Evolutionary conservation across 2,113 vertebrate species (phyloP).

Genomic region (Zosterops japonicus): DNA sequence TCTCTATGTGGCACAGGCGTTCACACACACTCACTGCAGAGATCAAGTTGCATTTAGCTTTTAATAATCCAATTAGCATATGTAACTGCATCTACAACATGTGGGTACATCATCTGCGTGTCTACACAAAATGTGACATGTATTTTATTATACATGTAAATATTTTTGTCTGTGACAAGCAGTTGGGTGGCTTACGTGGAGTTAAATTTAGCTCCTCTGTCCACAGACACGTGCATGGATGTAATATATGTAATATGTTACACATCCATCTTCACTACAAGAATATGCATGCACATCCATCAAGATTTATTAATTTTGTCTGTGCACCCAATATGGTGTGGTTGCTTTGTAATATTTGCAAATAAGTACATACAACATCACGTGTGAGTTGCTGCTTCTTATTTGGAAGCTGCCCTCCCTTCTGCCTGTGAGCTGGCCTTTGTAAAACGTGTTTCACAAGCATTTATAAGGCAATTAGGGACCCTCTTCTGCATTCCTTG

Average conservation of each 20-base stretch:
- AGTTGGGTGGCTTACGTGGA: background rate
- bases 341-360: background rate
- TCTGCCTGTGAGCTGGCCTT: background rate
- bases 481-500: slow-evolving; percentile 41
- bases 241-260: background rate
- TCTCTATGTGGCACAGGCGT: background rate
- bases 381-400: background rate
- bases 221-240: background rate
- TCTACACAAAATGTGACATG: background rate
- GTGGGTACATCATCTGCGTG: background rate
- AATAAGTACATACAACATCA: background rate
- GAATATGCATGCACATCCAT: background rate
- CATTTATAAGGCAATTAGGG: slow-evolving; percentile 20
- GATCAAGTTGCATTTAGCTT: slow-evolving; percentile 10
- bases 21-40: background rate
- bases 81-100: background rate
- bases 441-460: slow-evolving; percentile 34
- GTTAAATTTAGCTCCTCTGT: background rate
- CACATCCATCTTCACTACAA: background rate
- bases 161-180: background rate
- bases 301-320: background rate
- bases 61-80: background rate
- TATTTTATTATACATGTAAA: background rate
- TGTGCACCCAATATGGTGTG: background rate
- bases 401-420: background rate